Evolutionary conservation across 2,113 vertebrate species (phyloP), one percentile per base, ranked within the genome.

Genomic region (Noctilio leporinus): DNA sequence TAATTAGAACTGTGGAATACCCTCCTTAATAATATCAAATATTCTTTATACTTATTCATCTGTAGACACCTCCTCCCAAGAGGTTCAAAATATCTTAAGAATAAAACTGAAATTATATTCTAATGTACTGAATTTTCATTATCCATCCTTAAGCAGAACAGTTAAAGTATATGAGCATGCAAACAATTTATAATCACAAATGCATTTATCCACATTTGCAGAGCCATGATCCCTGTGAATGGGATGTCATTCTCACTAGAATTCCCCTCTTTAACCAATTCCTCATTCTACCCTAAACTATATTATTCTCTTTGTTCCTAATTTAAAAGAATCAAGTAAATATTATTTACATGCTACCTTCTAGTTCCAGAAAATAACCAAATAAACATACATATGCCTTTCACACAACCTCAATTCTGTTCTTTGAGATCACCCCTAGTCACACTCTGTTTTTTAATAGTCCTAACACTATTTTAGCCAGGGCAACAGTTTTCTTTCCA

Each of bases 311-410:
- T 73, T 75, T 35, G 64, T 57, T 85, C 53, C 40, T 95, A 88
- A 69, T 53, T 53, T 38, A 85, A 92, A 87, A 53, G 45, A 94
- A 82, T 89, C 45, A 91, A 77, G 45, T 91, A 70, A 78, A 40
- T 75, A 72, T 64, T 72, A 77, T 83, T 93, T 93, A 90, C 91
- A 93, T 65, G n/a, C 33, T 77, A 86, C 72, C 35, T 72, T 91
- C 86, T 69, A 43, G 38, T n/a, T 91, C 75, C 5, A 53, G 47
- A 95, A 57, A 94, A 90, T 40, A 92, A 95, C 20, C 43, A 70
- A 91, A 82, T 43, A 33, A 88, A 59, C 49, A 43, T 24, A 83
- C 9, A 51, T 51, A 35, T 8, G 57, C 12, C n/a, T n/a, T n/a
- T n/a, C n/a, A n/a, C n/a, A n/a, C n/a, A n/a, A n/a, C n/a, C n/a